phyloP scores from a whole-genome alignment of 2,113 vertebrate genomes.

The Panurus biarmicus region DNA sequence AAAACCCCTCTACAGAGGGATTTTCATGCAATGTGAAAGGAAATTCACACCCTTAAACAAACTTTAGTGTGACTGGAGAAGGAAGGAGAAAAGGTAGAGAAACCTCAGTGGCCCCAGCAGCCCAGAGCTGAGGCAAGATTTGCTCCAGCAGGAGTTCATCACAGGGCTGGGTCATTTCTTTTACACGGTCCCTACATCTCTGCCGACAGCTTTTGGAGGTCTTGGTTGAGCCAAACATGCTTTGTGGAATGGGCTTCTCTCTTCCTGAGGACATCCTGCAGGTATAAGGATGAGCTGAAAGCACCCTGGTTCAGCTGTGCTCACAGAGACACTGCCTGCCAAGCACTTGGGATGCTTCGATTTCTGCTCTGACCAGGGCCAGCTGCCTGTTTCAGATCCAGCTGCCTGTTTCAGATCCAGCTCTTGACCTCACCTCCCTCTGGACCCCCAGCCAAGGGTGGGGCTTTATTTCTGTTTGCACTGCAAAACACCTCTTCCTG shows the following conservation, averaged over 20 bases:
- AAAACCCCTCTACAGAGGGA: background rate
- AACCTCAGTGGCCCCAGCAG: background rate
- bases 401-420: background rate
- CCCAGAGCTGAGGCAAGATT: background rate
- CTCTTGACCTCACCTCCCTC: background rate
- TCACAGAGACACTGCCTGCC: background rate
- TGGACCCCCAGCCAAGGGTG: background rate
- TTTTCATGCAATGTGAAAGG: background rate
- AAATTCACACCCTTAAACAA: background rate
- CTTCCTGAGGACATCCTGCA: background rate
- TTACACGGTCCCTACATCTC: rapidly evolving
- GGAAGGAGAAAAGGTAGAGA: background rate
- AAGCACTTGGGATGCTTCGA: background rate
- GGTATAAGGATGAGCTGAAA: background rate
- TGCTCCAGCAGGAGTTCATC: background rate
- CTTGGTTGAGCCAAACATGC: background rate
- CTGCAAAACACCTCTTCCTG: background rate
- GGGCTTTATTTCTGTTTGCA: background rate
- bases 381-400: background rate
- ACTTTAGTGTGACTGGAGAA: background rate
- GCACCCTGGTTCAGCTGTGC: background rate
- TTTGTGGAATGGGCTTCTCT: background rate
- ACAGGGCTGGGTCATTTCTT: background rate
- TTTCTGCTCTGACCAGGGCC: background rate
- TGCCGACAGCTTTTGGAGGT: background rate